Base-by-base conservation (phyloP, 1,140 invertebrate species). In the Drosophila repletoides region DNA sequence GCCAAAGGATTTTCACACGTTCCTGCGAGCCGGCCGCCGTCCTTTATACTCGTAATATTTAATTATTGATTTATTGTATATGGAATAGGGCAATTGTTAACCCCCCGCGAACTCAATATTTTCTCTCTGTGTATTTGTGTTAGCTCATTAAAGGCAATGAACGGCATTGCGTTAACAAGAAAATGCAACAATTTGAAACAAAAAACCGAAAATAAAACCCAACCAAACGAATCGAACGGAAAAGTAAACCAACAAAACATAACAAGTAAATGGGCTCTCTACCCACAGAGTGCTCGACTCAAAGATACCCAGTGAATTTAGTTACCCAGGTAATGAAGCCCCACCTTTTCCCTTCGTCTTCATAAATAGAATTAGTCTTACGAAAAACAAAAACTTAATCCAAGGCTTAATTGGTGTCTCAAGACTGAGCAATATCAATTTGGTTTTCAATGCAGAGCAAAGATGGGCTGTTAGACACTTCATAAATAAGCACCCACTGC, bases 1-100 rank as follows among this genome's bases (percentile, higher is more conserved):
- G 63, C 36, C 80, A 79, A 86, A 84, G 80, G 79, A 86, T 84
- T 84, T 84, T 84, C 80, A 86, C 79, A 84, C 79, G 71, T 81
- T 76, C 51, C 41, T 63, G 52, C 34, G 41, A 70, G 24, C 49
- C 31, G 56, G 26, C 53, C 63, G 49, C 51, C 64, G 24, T 34
- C 33, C 52, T 61, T 48, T 38, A 38, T 56, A n/a, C n/a, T n/a
- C n/a, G n/a, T n/a, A 73, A 71, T 83, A 74, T 79, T 84, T 74
- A 77, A 79, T 79, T 86, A 86, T 84, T 84, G 80, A 86, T 84
- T 86, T 79, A 72, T 86, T 71, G n/a, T n/a, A 65, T 58, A 38
- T 45, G 40, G 43, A 52, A 75, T 34, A 67, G 33, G 56, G 26
- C 34, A 31, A 59, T 6, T 36, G 36, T 29, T 21, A 26, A 46